Conservation (phyloP, 2,797 vertebrate species). For the Liasis olivaceus region DNA sequence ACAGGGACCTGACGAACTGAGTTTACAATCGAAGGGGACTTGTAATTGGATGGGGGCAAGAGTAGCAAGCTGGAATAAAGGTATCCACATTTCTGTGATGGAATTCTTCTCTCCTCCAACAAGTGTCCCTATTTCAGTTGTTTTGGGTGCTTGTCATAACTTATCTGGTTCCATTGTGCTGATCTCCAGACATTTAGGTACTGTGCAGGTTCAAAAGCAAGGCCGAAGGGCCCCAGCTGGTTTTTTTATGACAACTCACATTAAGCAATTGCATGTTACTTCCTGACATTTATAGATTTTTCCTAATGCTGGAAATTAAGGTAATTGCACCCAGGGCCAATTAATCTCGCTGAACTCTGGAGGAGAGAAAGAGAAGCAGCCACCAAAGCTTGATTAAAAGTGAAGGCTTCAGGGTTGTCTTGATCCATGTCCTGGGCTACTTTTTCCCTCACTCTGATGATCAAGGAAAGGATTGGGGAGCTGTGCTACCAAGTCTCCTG, state of each 20-base stretch:
- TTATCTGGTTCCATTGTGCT: no score
- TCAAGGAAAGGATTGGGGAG: neutral
- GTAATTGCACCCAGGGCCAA: constrained; percentile 60
- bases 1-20: neutral
- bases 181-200: neutral
- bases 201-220: neutral
- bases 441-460: neutral
- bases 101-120: neutral
- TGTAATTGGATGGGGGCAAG: neutral
- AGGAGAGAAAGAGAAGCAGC: constrained; percentile 11
- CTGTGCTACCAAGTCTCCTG: no score
- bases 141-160: neutral
- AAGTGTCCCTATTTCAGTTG: neutral
- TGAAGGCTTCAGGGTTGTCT: neutral
- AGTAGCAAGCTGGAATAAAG: neutral
- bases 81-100: neutral
- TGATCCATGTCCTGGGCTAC: neutral
- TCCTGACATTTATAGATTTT: constrained; percentile 73
- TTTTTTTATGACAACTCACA: neutral
- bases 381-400: neutral
- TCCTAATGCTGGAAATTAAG: constrained; percentile 73
- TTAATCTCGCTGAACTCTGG: constrained; percentile 54
- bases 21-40: neutral
- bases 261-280: constrained; percentile 34
- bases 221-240: neutral